phyloP scores from a whole-genome alignment of 2,113 vertebrate genomes.

The Coracopsis vasa region DNA sequence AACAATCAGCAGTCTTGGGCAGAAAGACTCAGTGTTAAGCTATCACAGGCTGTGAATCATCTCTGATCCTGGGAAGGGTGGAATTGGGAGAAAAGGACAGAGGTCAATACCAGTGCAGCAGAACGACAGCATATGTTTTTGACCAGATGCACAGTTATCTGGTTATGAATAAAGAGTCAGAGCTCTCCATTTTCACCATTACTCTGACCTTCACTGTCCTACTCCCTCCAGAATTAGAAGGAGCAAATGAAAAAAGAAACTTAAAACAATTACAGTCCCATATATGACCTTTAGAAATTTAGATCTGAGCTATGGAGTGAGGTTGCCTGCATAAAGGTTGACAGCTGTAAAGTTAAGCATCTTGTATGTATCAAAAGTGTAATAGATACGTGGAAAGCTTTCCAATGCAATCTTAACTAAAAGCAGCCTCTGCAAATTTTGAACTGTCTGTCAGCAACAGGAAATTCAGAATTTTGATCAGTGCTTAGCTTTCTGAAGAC shows the following conservation, averaged over 20 bases:
- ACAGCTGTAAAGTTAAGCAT: conserved; percentile 52
- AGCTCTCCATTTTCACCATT: not conserved
- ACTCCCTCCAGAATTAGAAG: not conserved
- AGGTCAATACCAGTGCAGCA: not conserved
- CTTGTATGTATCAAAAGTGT: not conserved
- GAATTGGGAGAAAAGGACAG: not conserved
- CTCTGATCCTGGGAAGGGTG: not conserved
- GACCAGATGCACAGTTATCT: not conserved
- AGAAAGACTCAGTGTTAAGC: not conserved
- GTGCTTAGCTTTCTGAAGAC: conserved; percentile 50
- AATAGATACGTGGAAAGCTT: not conserved
- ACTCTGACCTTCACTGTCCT: conserved; percentile 10
- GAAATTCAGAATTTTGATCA: conserved; percentile 67
- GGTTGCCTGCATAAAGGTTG: conserved; percentile 21
- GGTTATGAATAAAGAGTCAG: not conserved
- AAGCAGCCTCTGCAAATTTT: conserved; percentile 48
- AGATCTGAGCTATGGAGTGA: conserved; percentile 14
- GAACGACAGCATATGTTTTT: not conserved
- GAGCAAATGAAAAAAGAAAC: conserved; percentile 12
- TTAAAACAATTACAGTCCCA: conserved; percentile 44
- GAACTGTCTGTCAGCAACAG: conserved; percentile 37
- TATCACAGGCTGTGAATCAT: conserved; percentile 15
- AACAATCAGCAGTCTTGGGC: conserved; percentile 7
- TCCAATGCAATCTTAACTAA: conserved; percentile 41
- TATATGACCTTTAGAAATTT: conserved; percentile 56